Conservation (phyloP, 2,113 vertebrate genomes). For the Gymnorhina tibicen region DNA sequence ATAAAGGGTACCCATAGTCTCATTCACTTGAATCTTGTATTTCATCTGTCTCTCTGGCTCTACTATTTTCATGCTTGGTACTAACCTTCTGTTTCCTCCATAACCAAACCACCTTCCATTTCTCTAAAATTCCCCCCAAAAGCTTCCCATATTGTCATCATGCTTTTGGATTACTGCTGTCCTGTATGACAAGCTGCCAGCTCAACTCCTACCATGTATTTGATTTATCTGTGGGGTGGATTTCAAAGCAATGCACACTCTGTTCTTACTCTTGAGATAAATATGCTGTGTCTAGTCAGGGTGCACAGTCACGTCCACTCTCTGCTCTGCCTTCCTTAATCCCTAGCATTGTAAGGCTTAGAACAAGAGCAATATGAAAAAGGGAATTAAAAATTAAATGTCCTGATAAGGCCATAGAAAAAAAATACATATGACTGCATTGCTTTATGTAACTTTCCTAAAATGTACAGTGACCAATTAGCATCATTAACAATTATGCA, state of each 20-base stretch:
- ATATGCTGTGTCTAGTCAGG: neutral
- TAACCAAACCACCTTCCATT: neutral
- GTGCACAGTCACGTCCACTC: neutral
- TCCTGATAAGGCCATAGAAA: neutral
- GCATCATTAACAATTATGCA: neutral
- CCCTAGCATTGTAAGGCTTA: neutral
- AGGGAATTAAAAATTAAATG: neutral
- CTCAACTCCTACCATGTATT: slow-evolving; percentile 5
- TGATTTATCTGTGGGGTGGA: neutral
- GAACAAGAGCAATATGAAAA: neutral
- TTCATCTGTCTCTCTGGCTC: neutral
- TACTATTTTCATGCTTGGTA: neutral
- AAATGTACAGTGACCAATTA: neutral
- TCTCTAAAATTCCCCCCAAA: neutral
- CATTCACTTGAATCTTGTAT: neutral
- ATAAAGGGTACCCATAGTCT: neutral
- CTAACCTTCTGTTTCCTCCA: neutral
- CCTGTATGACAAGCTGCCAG: neutral
- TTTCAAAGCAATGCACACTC: neutral
- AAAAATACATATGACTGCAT: neutral
- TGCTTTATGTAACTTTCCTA: neutral
- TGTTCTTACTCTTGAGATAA: neutral
- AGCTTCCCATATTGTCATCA: neutral
- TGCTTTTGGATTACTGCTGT: neutral
- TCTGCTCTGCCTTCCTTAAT: neutral